Evolutionary conservation across 1,140 invertebrate genomes (phyloP), one percentile per base, ranked within the genome.

Genomic region (Chionoecetes opilio): DNA sequence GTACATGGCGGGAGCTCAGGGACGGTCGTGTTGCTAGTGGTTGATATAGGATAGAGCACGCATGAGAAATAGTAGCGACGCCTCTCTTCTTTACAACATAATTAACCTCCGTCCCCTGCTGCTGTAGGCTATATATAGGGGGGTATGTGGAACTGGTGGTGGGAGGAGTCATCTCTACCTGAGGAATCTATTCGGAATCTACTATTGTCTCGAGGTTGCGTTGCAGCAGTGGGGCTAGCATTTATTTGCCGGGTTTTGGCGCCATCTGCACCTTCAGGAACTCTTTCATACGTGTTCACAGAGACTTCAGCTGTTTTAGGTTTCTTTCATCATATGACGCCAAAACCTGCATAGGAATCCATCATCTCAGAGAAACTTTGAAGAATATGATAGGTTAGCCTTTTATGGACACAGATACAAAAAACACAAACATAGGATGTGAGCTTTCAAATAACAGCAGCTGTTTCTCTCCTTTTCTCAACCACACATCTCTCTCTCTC

Each of bases 391-490:
- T 17, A 75, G n/a, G 21, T 75, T 75, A 75, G 0, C 63, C 63
- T n/a, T 75, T 75, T 75, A 75, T 26, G 63, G 63, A n/a, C 21
- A 75, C 21, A 6, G n/a, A 75, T 75, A 26, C 63, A 75, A 75
- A 75, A 75, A 75, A 17, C 21, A 21, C n/a, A 75, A 75, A 75
- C 63, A 75, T 75, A 26, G 63, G n/a, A 75, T 17, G 21, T 75
- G 63, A 75, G 63, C 63, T 75, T 75, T 75, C 63, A 75, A 75
- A 75, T 75, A 26, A 75, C 63, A 75, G 21, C 63, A 75, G 63
- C 63, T 75, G 63, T 35, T 32, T 89, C 87, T 89, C 87, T 89
- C 35, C 32, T 37, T 89, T 32, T 35, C 87, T 89, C 46, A 53
- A 41, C 46, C 11, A 53, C 46, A 9, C 21, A 9, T 53, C 46